Conservation (phyloP, 2,113 vertebrate species). For the Crotalus horridus region DNA sequence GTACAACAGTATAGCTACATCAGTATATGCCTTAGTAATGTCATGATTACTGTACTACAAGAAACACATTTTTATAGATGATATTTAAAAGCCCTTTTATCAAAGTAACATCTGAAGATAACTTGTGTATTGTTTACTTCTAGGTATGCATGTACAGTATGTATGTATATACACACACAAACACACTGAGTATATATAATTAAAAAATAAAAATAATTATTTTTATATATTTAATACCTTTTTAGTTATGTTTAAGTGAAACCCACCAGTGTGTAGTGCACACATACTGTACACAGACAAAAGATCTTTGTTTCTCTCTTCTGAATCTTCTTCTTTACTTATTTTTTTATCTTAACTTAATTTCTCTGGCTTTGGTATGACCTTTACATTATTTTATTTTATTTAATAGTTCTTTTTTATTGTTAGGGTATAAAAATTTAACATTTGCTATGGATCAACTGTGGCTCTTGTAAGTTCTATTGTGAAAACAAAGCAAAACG, state of each 20-base stretch:
- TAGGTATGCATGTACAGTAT: not conserved
- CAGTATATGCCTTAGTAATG: not conserved
- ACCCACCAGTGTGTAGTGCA: not conserved
- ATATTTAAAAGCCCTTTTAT: not conserved
- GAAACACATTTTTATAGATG: not conserved
- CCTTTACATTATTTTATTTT: not conserved
- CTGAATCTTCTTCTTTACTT: not conserved
- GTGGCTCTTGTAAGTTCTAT: not conserved
- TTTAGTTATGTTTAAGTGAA: not conserved
- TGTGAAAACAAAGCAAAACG: not conserved
- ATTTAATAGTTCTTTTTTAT: not conserved
- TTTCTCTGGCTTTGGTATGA: not conserved
- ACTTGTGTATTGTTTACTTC: too few relatives aligned
- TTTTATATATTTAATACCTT: not conserved
- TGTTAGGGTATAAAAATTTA: not conserved
- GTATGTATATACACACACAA: not conserved
- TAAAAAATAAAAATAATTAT: not conserved
- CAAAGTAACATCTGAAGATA: not conserved
- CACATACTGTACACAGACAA: too few relatives aligned
- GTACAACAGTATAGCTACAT: not conserved
- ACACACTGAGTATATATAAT: not conserved
- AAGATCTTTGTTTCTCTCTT: not conserved
- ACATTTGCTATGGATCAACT: not conserved
- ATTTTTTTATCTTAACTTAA: not conserved
- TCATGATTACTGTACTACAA: not conserved